Base-by-base conservation (phyloP, 1,140 invertebrate species). In the Drosophila ohnishii region DNA sequence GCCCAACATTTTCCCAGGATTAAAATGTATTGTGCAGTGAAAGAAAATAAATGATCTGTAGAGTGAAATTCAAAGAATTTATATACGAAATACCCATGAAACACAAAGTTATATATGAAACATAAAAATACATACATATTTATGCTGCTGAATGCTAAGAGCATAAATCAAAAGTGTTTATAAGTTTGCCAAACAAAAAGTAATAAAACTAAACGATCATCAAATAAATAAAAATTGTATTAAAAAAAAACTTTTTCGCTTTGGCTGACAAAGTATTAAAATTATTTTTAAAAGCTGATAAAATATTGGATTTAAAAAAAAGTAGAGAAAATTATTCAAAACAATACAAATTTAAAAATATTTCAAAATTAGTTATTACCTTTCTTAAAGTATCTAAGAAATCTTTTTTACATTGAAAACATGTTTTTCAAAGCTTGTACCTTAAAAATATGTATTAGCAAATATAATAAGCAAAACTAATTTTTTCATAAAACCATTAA, bases 21-120 rank as follows among this genome's bases (percentile, higher is more conserved):
- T 45, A 50, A 63, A 75, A 74, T 32, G 51, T 65, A 53, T 75
- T 51, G 72, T 75, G 71, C 25, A 75, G 72, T 75, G 70, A 37
- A 34, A 2, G 19, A 53, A 39, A 40, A 30, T 32, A 16, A 13
- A 40, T 72, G 51, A 39, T 66, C 40, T 47, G 9, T n/a, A 34
- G 50, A 57, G 60, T 73, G 70, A 74, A 74, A 50, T 57, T 57
- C 2, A 53, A 57, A 47, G 30, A 71, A 70, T 70, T 34, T 56
- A 25, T 63, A 50, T 42, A 10, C 11, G 30, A 45, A 47, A 34
- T 57, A 28, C 2, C 37, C 9, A 53, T 2, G 11, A 35, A 35
- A 35, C 16, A 35, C 16, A 53, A 34, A 47, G 3, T 44, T 34
- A 13, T n/a, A 59, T 22, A 39, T 14, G 0, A 39, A 25, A 47